Evolutionary conservation across 2,888 invertebrate species (phyloP).

Genomic region (Glyphotaelius pellucidus): DNA sequence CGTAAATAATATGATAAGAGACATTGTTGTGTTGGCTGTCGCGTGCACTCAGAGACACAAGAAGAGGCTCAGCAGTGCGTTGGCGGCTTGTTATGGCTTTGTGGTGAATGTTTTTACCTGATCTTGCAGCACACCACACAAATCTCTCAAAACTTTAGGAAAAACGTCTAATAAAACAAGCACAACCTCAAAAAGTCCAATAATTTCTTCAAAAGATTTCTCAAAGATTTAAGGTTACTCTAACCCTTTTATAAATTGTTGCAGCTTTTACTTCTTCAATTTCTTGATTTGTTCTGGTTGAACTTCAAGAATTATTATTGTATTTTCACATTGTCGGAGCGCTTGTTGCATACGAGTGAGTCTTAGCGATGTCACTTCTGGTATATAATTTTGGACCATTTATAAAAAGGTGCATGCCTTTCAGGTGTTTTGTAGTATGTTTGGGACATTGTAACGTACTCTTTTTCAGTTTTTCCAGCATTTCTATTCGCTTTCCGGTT

Average conservation of each 20-base stretch:
- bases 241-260: neutral
- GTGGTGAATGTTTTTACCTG: slow-evolving; percentile 38
- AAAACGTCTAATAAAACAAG: neutral
- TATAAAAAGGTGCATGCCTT: neutral
- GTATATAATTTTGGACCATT: neutral
- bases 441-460: neutral
- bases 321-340: slow-evolving; percentile 30
- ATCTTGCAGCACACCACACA: slow-evolving; percentile 17
- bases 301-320: slow-evolving; percentile 30
- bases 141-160: neutral
- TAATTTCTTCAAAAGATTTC: neutral
- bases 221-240: neutral
- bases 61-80: slow-evolving; percentile 6
- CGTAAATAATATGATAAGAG: slow-evolving; percentile 5
- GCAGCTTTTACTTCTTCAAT: neutral
- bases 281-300: neutral
- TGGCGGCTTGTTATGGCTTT: slow-evolving; percentile 40
- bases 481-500: neutral
- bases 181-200: neutral
- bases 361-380: neutral
- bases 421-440: neutral
- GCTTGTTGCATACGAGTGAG: slow-evolving; percentile 9
- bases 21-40: neutral
- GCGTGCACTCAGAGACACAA: neutral
- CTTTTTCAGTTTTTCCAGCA: neutral